A percentile compares a stretch with the other conserved stretches of the same genome.
phyloP scores from a whole-genome alignment of 2,113 vertebrate species.

The Eurypyga helias region DNA sequence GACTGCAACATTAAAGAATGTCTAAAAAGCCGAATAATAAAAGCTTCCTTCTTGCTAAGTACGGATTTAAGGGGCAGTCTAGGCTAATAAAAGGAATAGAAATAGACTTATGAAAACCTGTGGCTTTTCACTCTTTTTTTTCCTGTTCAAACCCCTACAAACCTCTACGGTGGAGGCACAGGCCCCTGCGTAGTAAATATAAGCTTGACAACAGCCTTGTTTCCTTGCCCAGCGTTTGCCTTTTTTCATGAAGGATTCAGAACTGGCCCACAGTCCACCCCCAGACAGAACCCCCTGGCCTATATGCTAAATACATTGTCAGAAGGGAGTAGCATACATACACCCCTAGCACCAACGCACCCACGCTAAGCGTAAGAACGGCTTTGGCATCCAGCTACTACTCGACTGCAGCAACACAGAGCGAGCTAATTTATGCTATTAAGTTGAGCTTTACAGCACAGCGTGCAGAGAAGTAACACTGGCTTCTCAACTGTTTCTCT shows the following conservation, averaged over 20 bases:
- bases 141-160: not conserved
- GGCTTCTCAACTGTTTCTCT: not conserved
- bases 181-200: not conserved
- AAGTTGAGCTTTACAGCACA: not conserved
- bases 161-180: fast-evolving
- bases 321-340: not conserved
- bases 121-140: not conserved
- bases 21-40: not conserved
- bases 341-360: not conserved
- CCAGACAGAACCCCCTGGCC: not conserved
- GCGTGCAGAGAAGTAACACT: not conserved
- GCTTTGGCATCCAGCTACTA: not conserved
- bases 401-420: fast-evolving
- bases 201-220: fast-evolving
- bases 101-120: fast-evolving
- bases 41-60: not conserved
- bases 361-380: not conserved
- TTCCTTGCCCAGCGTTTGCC: not conserved
- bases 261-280: not conserved
- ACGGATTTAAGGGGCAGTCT: not conserved
- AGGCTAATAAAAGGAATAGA: not conserved
- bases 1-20: not conserved
- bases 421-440: not conserved
- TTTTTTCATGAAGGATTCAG: not conserved
- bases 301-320: not conserved